Conservation (phyloP, 64 coral and sea anemone genomes). For the Hydrozoanthus tunicans region DNA sequence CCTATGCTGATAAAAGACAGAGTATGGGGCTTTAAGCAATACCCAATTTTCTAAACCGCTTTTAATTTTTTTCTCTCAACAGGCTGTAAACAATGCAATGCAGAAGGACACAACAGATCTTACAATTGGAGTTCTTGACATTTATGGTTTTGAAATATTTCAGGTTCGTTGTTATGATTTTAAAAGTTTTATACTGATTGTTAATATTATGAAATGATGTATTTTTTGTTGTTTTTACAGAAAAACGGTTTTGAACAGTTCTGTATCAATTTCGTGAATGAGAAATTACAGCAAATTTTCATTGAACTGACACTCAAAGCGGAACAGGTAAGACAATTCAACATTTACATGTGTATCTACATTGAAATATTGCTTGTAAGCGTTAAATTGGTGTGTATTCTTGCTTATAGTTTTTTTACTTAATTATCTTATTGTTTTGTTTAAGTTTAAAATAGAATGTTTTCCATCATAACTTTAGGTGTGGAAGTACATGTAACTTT, state of each 20-base stretch:
- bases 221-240: slow-evolving; percentile 44
- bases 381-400: neutral
- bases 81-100: slow-evolving; percentile 98
- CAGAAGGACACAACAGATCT: slow-evolving; percentile 88
- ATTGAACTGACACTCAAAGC: slow-evolving; percentile 98
- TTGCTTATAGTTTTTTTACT: too few species aligned
- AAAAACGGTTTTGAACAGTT: slow-evolving; percentile 99
- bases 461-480: too few species aligned
- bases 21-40: too few species aligned
- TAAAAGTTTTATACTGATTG: neutral
- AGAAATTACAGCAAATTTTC: slow-evolving; percentile 98
- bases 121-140: slow-evolving; percentile 93
- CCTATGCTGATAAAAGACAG: too few species aligned
- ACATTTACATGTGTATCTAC: neutral
- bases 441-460: too few species aligned
- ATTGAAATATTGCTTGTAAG: neutral
- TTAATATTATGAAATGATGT: neutral
- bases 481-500: too few species aligned
- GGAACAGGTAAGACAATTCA: slow-evolving; percentile 72
- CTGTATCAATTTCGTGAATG: slow-evolving; percentile 99
- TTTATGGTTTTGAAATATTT: slow-evolving; percentile 99
- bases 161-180: slow-evolving; percentile 52
- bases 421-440: too few species aligned
- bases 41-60: neutral
- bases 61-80: neutral